A percentile compares a stretch with the other conserved stretches of the same genome.
Conservation (phyloP, 2,797 vertebrate genomes). For the Vipera ursinii region DNA sequence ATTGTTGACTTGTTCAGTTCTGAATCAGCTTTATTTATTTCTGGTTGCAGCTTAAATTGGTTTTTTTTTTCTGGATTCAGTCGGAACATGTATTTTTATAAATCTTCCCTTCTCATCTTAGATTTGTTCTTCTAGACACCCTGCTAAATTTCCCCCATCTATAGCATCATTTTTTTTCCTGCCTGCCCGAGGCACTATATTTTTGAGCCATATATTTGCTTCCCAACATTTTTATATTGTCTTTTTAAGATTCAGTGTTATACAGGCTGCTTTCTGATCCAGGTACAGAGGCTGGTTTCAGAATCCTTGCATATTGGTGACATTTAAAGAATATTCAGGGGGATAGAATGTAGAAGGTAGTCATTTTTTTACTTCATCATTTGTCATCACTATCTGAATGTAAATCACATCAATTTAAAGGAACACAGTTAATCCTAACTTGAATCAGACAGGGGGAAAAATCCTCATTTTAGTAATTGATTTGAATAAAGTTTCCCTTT, state of each 20-base stretch:
- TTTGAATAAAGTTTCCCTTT: not conserved
- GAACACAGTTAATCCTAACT: not conserved
- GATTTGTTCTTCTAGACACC: not conserved
- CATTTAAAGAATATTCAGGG: not conserved
- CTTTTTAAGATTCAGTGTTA: not conserved
- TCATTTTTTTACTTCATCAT: not conserved
- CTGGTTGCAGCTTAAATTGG: not conserved
- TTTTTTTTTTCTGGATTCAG: not conserved
- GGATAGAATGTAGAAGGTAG: not conserved
- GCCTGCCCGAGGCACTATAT: not conserved
- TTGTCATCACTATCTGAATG: not conserved
- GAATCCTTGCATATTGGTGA: not conserved
- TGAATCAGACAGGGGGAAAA: not conserved
- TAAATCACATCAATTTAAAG: not conserved
- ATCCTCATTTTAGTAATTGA: not conserved
- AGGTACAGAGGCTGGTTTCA: not conserved
- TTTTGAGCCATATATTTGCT: not conserved
- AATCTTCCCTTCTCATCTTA: not conserved
- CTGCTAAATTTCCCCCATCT: not conserved
- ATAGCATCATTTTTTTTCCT: not conserved
- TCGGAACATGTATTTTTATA: not conserved
- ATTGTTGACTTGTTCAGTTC: not conserved
- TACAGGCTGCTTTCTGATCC: not conserved
- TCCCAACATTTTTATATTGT: not conserved
- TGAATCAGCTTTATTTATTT: not conserved